These are phyloP conservation scores for Corydoras maculifer DNA, from an alignment of 2,113 vertebrate species.

Conservation along the genomic window DNA sequence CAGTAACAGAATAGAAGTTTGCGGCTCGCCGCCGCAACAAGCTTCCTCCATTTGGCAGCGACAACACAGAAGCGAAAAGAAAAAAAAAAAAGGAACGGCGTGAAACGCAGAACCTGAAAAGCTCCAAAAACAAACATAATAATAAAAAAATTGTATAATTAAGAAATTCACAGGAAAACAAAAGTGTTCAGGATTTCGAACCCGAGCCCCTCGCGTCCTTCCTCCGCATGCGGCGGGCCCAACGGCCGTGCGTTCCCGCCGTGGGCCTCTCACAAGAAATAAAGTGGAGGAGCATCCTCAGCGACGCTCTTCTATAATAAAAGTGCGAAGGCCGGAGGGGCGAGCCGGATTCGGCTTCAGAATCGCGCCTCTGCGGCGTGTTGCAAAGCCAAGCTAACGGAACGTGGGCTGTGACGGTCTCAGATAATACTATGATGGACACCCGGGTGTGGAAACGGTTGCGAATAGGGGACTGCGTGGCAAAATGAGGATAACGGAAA, in stretches of 20 bases:
- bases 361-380: too few species aligned
- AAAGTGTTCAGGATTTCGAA: constrained; percentile 16
- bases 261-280: constrained; percentile 68
- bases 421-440: too few species aligned
- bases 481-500: too few species aligned
- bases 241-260: constrained; percentile 49
- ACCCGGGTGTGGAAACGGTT: too few species aligned
- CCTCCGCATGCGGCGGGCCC: constrained; percentile 10
- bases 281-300: constrained; percentile 62
- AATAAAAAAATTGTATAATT: constrained; percentile 47
- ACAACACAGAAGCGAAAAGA: constrained; percentile 42
- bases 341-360: too few species aligned
- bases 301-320: constrained; percentile 62
- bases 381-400: too few species aligned
- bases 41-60: constrained; percentile 49
- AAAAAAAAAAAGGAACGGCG: constrained; percentile 49
- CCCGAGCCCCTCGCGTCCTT: too few species aligned
- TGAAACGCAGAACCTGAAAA: constrained; percentile 55
- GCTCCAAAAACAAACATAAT: constrained; percentile 51
- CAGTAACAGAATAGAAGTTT: constrained; percentile 57
- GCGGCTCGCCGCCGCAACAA: constrained; percentile 43
- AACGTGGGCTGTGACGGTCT: too few species aligned
- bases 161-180: constrained; percentile 71
- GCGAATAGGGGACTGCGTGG: too few species aligned
- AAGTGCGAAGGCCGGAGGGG: constrained; percentile 26